Evolutionary conservation across 1,140 invertebrate genomes (phyloP).

Genomic region (Lerema accius): DNA sequence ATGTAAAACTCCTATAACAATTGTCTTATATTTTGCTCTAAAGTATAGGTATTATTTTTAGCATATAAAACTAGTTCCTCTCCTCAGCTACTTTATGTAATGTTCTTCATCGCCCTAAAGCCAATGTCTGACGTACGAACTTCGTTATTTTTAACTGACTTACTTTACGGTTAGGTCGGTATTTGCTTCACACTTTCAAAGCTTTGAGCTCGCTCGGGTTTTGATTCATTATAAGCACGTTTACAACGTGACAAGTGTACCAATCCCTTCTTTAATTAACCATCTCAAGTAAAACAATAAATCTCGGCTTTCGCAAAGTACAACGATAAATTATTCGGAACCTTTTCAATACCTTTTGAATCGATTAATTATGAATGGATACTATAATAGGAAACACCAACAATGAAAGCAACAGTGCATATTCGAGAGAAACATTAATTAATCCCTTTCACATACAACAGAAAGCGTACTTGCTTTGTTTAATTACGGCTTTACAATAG

Average conservation of each 20-base stretch:
- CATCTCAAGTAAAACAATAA: conserved; percentile 25
- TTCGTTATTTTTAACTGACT: conserved; percentile 46
- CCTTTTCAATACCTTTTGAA: conserved; percentile 33
- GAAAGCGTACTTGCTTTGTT: conserved; percentile 47
- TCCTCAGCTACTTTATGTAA: too few relatives aligned
- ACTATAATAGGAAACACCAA: conserved; percentile 35
- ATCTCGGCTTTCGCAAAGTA: conserved; percentile 14
- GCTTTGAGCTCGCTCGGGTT: background rate
- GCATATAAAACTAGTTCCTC: too few relatives aligned
- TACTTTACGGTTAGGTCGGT: background rate
- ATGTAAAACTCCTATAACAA: too few relatives aligned
- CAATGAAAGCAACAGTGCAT: conserved; percentile 43
- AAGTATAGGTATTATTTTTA: too few relatives aligned
- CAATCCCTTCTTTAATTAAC: conserved; percentile 9
- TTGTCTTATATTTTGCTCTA: too few relatives aligned
- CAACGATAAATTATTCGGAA: conserved; percentile 22
- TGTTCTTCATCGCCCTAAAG: too few relatives aligned
- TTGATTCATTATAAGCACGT: background rate
- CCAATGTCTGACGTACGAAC: too few relatives aligned
- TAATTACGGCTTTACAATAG: conserved; percentile 44
- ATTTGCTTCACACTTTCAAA: background rate
- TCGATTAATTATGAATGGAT: conserved; percentile 31
- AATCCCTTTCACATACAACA: conserved; percentile 50
- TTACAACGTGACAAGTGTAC: conserved; percentile 9
- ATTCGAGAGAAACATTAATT: conserved; percentile 50